Conservation (phyloP, 2,888 invertebrate species). For the Netelia virgata region DNA sequence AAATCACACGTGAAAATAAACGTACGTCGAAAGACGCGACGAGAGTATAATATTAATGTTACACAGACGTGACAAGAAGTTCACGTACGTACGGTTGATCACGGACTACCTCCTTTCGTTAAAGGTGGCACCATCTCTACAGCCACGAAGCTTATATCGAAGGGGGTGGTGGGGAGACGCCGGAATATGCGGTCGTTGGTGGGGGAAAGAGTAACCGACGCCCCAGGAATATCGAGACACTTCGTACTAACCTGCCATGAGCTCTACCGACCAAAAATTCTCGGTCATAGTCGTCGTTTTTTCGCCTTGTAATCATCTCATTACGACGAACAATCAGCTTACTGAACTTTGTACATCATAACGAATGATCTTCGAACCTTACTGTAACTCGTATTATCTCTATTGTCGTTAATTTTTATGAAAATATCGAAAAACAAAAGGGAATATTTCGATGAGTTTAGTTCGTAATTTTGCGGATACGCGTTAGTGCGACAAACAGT, state of each 20-base stretch:
- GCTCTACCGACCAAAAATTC: background rate
- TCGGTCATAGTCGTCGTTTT: background rate
- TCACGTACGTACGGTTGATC: slow-evolving; percentile 64
- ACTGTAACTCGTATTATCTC: background rate
- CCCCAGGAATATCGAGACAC: slow-evolving; percentile 53
- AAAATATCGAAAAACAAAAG: background rate
- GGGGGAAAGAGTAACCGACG: slow-evolving; percentile 35
- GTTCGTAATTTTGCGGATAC: background rate
- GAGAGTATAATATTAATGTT: background rate
- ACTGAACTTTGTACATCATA: background rate
- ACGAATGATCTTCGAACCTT: slow-evolving; percentile 24
- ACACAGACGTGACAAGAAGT: slow-evolving; percentile 9
- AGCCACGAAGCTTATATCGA: slow-evolving; percentile 63
- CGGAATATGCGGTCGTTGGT: slow-evolving; percentile 27
- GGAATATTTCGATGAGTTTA: background rate
- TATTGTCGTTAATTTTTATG: background rate
- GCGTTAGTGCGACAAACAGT: background rate
- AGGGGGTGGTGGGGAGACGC: slow-evolving; percentile 29
- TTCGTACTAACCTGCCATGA: slow-evolving; percentile 8
- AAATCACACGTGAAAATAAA: slow-evolving; percentile 33
- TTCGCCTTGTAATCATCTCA: background rate
- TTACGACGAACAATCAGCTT: background rate
- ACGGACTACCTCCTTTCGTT: slow-evolving; percentile 64
- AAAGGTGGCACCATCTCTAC: slow-evolving; percentile 62
- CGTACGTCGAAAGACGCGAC: background rate